Evolutionary conservation across 1,140 invertebrate genomes (phyloP), one percentile per base, ranked within the genome.

Genomic region (Euura saliciscinereae): DNA sequence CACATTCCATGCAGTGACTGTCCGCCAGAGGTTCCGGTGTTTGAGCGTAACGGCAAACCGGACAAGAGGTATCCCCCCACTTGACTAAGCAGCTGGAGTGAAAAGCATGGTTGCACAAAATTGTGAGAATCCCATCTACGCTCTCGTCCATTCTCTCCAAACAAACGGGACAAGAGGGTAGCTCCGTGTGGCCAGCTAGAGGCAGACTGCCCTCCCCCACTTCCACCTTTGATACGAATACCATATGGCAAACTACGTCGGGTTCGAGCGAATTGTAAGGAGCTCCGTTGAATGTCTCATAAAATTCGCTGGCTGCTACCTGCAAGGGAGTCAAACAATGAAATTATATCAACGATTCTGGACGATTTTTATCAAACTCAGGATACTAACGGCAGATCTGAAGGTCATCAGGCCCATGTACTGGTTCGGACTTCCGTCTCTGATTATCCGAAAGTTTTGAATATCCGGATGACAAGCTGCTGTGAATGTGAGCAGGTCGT

Each of bases 81-180:
- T 99, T 95, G 70, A 95, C 92, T 45, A 99, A 88, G 87, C 98
- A 99, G 77, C 92, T 93, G 13, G 95, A 93, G 88, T 99, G 99
- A 87, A 99, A 99, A 0, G 97, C 94, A 88, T 99, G 99, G 88
- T 99, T 99, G 84, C 99, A 99, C 45, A 99, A 89, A 80, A 99
- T 98, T 4, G 98, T 99, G 71, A 99, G 89, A 76, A 99, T 94
- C 3, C 98, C 97, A 86, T 99, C 98, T 1, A 99, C 96, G 75
- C 95, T 97, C 87, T 99, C 98, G 87, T 99, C 98, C 97, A 97
- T 99, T 78, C 97, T 91, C 86, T 99, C 98, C 82, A 98, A 85
- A 78, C 98, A 99, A 13, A 99, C 97, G 6, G 98, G 96, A 88
- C 99, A 99, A 3, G 95, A 98, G n/a, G 98, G 98, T 70, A 99